Evolutionary conservation across 2,888 invertebrate genomes (phyloP), one percentile per base, ranked within the genome.

Genomic region (Mactromeris polynyma): DNA sequence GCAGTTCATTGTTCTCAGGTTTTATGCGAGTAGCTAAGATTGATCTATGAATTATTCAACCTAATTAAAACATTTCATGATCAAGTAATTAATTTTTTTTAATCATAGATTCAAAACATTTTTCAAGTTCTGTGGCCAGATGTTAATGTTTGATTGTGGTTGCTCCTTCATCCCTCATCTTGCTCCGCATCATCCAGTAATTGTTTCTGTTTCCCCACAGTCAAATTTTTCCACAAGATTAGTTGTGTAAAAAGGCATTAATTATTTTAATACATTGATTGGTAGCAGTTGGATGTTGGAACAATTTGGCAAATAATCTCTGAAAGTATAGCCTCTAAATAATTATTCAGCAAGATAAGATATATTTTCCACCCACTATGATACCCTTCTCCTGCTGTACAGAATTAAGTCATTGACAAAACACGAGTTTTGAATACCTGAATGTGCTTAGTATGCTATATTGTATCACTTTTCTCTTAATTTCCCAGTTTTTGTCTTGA

Each of bases 131-230:
- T 73, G 21, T 31, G n/a, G 33, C 83, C 83, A 83, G 83, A 40
- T 83, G 83, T 42, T 31, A 83, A 26, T 83, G 73, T 83, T 83
- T 83, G 83, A 51, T 80, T 80, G 17, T 73, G 73, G 73, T 73
- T 36, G 36, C 33, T 11, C 73, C 26, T n/a, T 58, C n/a, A 26
- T n/a, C 58, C 26, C n/a, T 4, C 58, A 7, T 26, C 17, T 73
- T 33, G 73, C 36, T 64, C 26, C 58, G 26, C 6, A 26, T 26
- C 26, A 7, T 26, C 9, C 26, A n/a, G 26, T 64, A 64, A 64
- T 73, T 73, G 31, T 73, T 73, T 36, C 36, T 73, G 73, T 33
- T 73, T 33, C 73, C 73, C 1, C n/a, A n/a, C 1, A 36, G 73
- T 73, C 73, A 73, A 36, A 33, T 73, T 73, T 36, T 73, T 73